Evolutionary conservation across 2,888 invertebrate species (phyloP).

Genomic region (Cyclophora albipunctata): DNA sequence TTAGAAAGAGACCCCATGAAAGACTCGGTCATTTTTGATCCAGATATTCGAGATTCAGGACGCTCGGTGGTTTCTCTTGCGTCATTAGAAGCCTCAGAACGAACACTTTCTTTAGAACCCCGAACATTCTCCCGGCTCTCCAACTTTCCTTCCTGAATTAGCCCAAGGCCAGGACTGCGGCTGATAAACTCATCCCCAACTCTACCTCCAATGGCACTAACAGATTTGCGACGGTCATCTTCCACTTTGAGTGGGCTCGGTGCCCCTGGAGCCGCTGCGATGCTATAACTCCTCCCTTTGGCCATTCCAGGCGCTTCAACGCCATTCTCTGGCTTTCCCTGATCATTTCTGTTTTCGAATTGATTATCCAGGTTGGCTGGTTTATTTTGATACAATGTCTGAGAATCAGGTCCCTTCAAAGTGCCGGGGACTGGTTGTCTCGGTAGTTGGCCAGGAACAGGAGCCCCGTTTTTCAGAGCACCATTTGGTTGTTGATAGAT

Average conservation of each 20-base stretch:
- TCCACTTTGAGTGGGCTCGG: constrained; percentile 59
- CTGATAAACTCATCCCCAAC: constrained; percentile 48
- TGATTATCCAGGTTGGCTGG: constrained; percentile 66
- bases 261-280: constrained; percentile 67
- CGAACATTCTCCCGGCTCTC: constrained; percentile 61
- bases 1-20: constrained; percentile 60
- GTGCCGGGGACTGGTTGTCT: constrained; percentile 65
- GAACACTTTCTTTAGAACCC: constrained; percentile 59
- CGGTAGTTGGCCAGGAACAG: constrained; percentile 35
- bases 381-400: constrained; percentile 48
- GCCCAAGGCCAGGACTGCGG: constrained; percentile 56
- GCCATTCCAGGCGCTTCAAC: constrained; percentile 56
- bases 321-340: constrained; percentile 55
- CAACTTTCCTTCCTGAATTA: constrained; percentile 64
- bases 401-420: constrained; percentile 50
- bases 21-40: constrained; percentile 68
- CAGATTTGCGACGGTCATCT: constrained; percentile 70
- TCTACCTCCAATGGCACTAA: constrained; percentile 63
- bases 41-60: constrained; percentile 63
- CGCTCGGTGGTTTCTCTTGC: constrained; percentile 49
- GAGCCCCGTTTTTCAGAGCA: constrained; percentile 38
- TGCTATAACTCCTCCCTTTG: constrained; percentile 72
- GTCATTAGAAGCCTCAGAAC: constrained; percentile 51
- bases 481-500: constrained; percentile 43
- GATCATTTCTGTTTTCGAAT: constrained; percentile 41